Percentiles rank a stretch among this genome's conserved stretches.
Conservation (phyloP, 2,797 vertebrate genomes). For the Telmatherina bonti region DNA sequence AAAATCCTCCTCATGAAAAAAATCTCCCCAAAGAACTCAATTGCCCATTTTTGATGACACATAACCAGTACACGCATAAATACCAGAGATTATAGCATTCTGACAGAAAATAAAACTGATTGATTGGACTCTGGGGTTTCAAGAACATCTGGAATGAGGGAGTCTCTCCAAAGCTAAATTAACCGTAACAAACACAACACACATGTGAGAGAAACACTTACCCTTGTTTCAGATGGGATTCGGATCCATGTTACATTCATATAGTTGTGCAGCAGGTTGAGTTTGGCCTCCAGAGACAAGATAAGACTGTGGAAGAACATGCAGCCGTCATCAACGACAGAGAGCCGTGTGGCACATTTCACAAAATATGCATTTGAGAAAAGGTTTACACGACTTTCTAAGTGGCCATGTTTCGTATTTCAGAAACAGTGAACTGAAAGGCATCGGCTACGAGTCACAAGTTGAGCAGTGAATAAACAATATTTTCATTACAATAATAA, state of each 20-base stretch:
- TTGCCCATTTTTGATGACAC: constrained; percentile 16
- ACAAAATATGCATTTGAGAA: neutral
- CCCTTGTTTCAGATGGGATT: constrained; percentile 98
- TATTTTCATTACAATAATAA: neutral
- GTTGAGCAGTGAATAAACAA: neutral
- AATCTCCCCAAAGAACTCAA: neutral
- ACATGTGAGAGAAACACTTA: constrained; percentile 68
- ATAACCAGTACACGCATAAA: constrained; percentile 27
- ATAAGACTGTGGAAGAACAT: constrained; percentile 87
- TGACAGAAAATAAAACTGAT: constrained; percentile 54
- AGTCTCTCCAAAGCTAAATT: constrained; percentile 32
- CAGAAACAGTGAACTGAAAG: neutral
- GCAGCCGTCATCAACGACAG: constrained; percentile 27
- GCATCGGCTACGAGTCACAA: neutral
- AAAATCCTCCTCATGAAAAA: constrained; percentile 4
- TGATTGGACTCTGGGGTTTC: constrained; percentile 46
- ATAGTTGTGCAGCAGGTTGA: constrained; percentile 99
- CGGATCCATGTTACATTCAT: constrained; percentile 99
- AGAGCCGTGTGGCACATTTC: constrained; percentile 3
- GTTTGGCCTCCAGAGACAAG: constrained; percentile 98
- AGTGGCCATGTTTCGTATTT: neutral
- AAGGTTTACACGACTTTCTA: neutral
- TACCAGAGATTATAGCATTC: constrained; percentile 28
- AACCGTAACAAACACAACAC: constrained; percentile 44
- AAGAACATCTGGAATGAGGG: constrained; percentile 54